A percentile compares a stretch with the other conserved stretches of the same genome.
Evolutionary conservation across 2,797 vertebrate species (phyloP).

Genomic region (Morus bassanus): DNA sequence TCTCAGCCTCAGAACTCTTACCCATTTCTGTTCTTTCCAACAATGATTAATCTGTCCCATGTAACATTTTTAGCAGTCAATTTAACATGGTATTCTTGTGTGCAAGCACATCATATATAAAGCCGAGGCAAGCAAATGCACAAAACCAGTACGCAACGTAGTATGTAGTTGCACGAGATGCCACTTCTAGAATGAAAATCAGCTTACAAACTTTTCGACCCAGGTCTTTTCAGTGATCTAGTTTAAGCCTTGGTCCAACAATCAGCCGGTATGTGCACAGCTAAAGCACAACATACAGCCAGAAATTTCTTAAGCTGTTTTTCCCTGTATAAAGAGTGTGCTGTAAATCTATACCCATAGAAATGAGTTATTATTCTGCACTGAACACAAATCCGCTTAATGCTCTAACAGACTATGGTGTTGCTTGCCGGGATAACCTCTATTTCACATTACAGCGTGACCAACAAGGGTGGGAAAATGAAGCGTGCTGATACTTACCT

Average conservation of each 20-base stretch:
- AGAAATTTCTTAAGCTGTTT: neutral
- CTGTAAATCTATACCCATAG: neutral
- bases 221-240: neutral
- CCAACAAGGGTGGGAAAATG: neutral
- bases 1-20: neutral
- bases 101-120: neutral
- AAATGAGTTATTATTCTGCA: neutral
- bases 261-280: neutral
- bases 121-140: neutral
- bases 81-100: neutral
- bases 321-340: neutral
- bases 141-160: too few relatives aligned
- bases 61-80: neutral
- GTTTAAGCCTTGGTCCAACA: neutral
- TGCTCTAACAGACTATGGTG: neutral
- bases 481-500: neutral
- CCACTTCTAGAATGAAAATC: neutral
- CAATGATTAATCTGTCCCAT: neutral
- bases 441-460: neutral
- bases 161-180: neutral
- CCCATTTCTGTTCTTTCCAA: neutral
- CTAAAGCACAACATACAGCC: neutral
- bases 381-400: neutral
- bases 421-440: neutral
- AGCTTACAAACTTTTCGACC: neutral